phyloP scores from a whole-genome alignment of 2,888 invertebrate species.

The Rotaria sp. region DNA sequence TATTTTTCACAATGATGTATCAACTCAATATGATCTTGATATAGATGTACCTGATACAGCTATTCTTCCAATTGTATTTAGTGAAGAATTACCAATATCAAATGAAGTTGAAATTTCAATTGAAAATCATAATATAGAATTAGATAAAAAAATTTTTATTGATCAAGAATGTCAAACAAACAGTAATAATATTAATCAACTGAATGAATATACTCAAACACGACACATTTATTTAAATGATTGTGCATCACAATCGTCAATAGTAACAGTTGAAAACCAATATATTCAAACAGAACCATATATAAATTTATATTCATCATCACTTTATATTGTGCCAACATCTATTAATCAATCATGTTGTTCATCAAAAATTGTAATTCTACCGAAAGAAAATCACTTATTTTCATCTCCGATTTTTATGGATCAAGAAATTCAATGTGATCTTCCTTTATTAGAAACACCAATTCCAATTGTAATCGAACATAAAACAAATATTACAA shows the following conservation, averaged over 20 bases:
- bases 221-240: neutral
- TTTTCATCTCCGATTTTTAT: neutral
- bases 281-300: neutral
- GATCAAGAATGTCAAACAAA: slow-evolving; percentile 11
- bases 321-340: neutral
- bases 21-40: neutral
- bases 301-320: neutral
- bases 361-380: neutral
- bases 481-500: neutral
- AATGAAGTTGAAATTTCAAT: neutral
- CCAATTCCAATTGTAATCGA: neutral
- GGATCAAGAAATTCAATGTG: neutral
- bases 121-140: neutral
- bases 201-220: neutral
- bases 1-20: neutral
- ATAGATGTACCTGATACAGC: neutral
- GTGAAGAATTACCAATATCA: neutral
- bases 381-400: neutral
- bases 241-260: neutral
- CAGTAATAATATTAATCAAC: neutral
- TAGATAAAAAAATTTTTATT: neutral
- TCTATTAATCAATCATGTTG: neutral
- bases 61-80: neutral
- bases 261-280: neutral
- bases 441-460: neutral